Evolutionary conservation across 2,888 invertebrate species (phyloP).

Genomic region (Teinopalpus imperialis): DNA sequence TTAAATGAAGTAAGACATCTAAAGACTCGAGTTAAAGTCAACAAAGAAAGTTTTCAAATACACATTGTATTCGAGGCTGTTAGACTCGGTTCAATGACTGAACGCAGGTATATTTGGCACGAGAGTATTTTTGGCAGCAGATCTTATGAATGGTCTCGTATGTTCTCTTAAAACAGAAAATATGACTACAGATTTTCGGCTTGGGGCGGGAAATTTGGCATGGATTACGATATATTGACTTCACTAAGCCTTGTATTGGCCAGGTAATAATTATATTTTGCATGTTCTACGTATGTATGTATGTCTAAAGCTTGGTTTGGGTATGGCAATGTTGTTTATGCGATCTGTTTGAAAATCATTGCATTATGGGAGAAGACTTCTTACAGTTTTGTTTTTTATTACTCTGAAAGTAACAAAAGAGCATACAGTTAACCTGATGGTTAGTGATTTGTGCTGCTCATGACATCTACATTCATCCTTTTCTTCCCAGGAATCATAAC

Average conservation of each 20-base stretch:
- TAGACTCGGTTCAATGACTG: conserved; percentile 17
- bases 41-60: conserved; percentile 6
- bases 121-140: conserved; percentile 21
- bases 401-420: no score
- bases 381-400: no score
- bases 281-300: background rate
- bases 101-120: conserved; percentile 23
- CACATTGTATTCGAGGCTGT: conserved; percentile 3
- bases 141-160: conserved; percentile 21
- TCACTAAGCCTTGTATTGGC: background rate
- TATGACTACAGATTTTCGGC: conserved; percentile 3
- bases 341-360: no score
- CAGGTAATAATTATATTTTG: conserved; percentile 1
- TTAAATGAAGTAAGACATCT: no score
- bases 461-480: no score
- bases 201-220: conserved; percentile 7
- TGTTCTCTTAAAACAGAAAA: conserved; percentile 16
- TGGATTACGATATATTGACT: conserved; percentile 6
- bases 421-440: no score
- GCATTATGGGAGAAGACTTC: no score
- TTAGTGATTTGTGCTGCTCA: no score
- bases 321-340: no score
- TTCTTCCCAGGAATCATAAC: no score
- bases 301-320: no score
- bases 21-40: background rate